Conservation (phyloP, 1,140 invertebrate genomes). For the Melanaphis sacchari region DNA sequence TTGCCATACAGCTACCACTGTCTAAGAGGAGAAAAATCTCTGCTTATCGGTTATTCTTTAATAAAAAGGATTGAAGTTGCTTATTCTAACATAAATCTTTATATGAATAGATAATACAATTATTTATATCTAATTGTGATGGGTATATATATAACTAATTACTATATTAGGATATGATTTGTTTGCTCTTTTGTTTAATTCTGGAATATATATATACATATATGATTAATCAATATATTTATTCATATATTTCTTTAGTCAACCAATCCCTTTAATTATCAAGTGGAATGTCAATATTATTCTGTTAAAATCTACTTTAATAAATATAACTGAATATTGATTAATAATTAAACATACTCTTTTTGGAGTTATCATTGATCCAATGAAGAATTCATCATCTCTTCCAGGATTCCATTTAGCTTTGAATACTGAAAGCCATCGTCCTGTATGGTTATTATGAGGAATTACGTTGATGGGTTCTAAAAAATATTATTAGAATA, state of each 20-base stretch:
- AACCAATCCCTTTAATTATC: neutral
- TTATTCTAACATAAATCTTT: too few species aligned
- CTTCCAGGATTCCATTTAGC: conserved; percentile 59
- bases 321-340: neutral
- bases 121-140: too few species aligned
- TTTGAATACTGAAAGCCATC: conserved; percentile 60
- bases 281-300: neutral
- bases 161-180: too few species aligned
- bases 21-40: too few species aligned
- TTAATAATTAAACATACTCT: conserved; percentile 54
- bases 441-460: conserved; percentile 60
- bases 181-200: too few species aligned
- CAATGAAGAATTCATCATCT: conserved; percentile 59
- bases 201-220: neutral
- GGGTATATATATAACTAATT: too few species aligned
- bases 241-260: neutral
- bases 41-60: too few species aligned
- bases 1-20: too few species aligned
- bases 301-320: neutral
- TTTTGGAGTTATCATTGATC: conserved; percentile 58
- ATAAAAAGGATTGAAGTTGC: too few species aligned
- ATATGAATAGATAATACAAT: too few species aligned
- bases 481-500: conserved; percentile 51
- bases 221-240: too few species aligned
- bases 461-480: conserved; percentile 32